Base-by-base conservation (phyloP, 2,113 vertebrate species). In the Ariopsis seemanni region DNA sequence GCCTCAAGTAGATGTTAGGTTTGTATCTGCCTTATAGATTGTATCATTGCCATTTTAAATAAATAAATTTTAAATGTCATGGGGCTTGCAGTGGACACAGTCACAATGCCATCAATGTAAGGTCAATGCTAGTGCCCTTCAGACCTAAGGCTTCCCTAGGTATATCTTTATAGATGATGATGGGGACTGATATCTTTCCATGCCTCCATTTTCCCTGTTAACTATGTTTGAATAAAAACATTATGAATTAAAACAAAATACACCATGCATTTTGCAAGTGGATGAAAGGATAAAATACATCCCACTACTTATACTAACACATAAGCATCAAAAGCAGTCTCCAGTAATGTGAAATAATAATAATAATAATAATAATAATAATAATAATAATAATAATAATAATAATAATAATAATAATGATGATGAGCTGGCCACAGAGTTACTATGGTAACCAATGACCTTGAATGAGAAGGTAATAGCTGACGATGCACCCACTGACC, bases 1-100 rank as follows among this genome's bases (percentile, higher is more conserved):
- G 89, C 91, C 90, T 92, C 88, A 85, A 93, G 88, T 93, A 94
- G 93, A 93, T 94, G 93, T 94, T 93, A 88, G 86, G 81, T 87
- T 91, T 91, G 86, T 90, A 94, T 91, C 91, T 93, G 90, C 82
- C 85, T 81, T 87, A 89, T 91, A 57, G 34, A 89, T 90, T 88
- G 88, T 86, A 88, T 86, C 82, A 93, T 93, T 94, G 20, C 89
- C 90, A 92, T 92, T 94, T 92, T 92, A 92, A 94, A 93, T 90
- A 89, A 92, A 89, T 42, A 42, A 42, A 42, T 42, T 42, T 42
- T 42, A 42, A 42, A 86, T 90, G 87, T 91, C 85, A 89, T 83
- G 89, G 89, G 90, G 91, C 83, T 92, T 89, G 91, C 89, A 86
- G 87, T 91, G 90, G 92, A 90, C 89, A 85, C 82, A 85, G 87